Evolutionary conservation across 2,113 vertebrate species (phyloP), one percentile per base, ranked within the genome.

Genomic region (Aegotheles bennettii): DNA sequence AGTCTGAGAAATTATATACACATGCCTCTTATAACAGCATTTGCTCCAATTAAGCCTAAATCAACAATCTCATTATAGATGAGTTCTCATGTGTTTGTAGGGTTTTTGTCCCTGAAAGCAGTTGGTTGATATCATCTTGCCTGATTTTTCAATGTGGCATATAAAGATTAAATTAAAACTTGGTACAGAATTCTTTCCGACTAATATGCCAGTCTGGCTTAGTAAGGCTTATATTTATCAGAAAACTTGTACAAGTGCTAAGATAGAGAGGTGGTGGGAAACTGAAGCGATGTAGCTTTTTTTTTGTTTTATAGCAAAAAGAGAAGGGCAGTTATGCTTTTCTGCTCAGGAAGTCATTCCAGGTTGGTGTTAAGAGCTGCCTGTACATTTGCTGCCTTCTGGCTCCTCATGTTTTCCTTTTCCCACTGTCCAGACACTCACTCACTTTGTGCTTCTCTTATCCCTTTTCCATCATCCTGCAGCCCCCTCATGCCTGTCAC

Each of bases 81-180:
- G 38, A 90, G 16, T 28, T 85, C 19, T 80, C 76, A 5, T 69
- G 40, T 40, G 23, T 47, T 85, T 75, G 36, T 71, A 23, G 48
- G 25, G 7, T 31, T 28, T 43, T 48, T 48, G 20, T 48, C 2
- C 33, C 40, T 85, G 67, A 73, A 90, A 94, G 36, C 9, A 33
- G 16, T 81, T 89, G 45, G n/a, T 76, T 93, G 81, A 19, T 86
- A 80, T 54, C 5, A 38, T 70, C 87, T 78, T 93, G 25, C 33
- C 26, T 74, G 77, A 89, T 92, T 89, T 94, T 96, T 75, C 51
- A 94, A 69, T 50, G 54, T 71, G 38, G 73, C 61, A 23, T 89
- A n/a, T 54, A 43, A 87, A 95, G 28, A 63, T 91, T 74, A 89
- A 84, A 94, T 77, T 78, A 89, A 94, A 89, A 87, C 31, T 78